Conservation (phyloP, 2,888 invertebrate species). For the Villa cingulata region DNA sequence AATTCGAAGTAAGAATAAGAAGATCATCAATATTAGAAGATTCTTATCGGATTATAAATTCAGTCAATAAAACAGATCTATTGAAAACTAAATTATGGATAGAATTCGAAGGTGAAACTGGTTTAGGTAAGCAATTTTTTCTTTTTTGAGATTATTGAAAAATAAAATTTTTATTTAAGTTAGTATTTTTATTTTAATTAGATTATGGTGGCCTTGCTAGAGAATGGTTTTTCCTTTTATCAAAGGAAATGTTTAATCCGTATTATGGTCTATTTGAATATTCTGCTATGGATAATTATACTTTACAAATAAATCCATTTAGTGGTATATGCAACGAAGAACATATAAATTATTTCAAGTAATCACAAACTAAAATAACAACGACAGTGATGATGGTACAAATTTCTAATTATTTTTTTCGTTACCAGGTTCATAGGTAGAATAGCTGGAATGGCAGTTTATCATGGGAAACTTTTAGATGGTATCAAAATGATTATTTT, state of each 20-base stretch:
- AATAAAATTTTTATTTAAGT: background rate
- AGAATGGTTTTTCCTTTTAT: constrained; percentile 97
- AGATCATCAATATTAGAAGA: constrained; percentile 90
- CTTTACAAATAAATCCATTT: constrained; percentile 95
- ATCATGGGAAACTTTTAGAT: constrained; percentile 94
- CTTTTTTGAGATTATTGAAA: background rate
- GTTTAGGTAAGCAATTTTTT: constrained; percentile 41
- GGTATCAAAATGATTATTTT: constrained; percentile 40
- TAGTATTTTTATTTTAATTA: constrained; percentile 24
- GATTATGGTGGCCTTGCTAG: constrained; percentile 95
- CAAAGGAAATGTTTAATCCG: constrained; percentile 99
- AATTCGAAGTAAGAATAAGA: constrained; percentile 91
- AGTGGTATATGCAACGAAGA: constrained; percentile 97
- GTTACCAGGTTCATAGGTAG: constrained; percentile 71
- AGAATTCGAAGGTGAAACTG: constrained; percentile 96
- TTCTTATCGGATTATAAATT: constrained; percentile 89
- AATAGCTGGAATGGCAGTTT: constrained; percentile 97
- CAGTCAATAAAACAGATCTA: constrained; percentile 77
- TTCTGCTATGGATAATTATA: constrained; percentile 99
- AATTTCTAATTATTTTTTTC: background rate
- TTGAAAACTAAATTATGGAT: constrained; percentile 97
- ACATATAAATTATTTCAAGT: constrained; percentile 91
- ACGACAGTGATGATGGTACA: too few species aligned
- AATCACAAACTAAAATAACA: constrained; percentile 4
- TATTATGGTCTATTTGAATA: constrained; percentile 99